Conservation (phyloP, 2,797 vertebrate genomes). For the Anguilla anguilla region DNA sequence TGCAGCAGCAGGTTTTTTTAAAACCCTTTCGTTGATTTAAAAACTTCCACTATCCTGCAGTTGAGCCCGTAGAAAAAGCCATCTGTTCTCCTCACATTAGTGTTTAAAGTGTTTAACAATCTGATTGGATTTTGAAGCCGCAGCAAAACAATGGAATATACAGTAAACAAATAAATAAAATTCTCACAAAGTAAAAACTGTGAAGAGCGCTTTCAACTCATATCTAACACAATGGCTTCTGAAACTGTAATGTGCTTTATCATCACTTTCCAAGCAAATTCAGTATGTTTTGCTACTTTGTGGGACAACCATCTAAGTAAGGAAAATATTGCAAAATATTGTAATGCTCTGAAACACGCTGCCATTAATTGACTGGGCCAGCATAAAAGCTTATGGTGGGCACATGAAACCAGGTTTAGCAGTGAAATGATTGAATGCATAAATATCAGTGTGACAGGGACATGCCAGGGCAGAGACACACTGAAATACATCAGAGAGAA, state of each 20-base stretch:
- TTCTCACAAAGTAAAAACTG: neutral
- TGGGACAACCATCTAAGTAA: neutral
- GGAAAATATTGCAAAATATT: neutral
- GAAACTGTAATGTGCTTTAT: slow-evolving; percentile 4
- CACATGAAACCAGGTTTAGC: neutral
- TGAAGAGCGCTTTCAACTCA: neutral
- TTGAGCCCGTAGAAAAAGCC: neutral
- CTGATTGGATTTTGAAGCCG: neutral
- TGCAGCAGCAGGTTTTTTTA: neutral
- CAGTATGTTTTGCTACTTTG: neutral
- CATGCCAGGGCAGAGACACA: neutral
- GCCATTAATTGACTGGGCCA: neutral
- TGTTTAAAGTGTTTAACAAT: neutral
- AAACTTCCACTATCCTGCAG: neutral
- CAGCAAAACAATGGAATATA: slow-evolving; percentile 3
- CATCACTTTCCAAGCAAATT: neutral
- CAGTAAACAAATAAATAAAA: neutral
- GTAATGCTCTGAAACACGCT: neutral
- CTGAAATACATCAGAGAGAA: neutral
- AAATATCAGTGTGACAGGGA: neutral
- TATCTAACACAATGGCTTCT: neutral
- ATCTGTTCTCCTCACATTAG: slow-evolving; percentile 11
- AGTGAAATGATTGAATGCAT: neutral
- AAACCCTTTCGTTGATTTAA: neutral
- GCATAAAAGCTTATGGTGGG: neutral